phyloP scores from a whole-genome alignment of 2,888 invertebrate genomes.

The Eudemis profundana region DNA sequence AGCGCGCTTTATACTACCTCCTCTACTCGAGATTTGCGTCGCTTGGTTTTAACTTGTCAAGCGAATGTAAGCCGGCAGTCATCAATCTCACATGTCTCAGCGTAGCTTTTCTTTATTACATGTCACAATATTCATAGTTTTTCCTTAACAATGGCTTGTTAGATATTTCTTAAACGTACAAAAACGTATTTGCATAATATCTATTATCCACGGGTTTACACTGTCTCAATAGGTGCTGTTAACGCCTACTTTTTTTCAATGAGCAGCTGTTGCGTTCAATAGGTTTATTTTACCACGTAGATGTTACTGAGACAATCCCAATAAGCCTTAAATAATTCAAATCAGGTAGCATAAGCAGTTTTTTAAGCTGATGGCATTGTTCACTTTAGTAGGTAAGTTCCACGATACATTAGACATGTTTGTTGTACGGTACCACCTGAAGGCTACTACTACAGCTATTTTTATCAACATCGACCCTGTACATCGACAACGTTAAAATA shows the following conservation, averaged over 20 bases:
- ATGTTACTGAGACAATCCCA: slow-evolving; percentile 29
- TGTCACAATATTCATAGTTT: slow-evolving; percentile 38
- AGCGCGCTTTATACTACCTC: slow-evolving; percentile 30
- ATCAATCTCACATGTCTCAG: slow-evolving; percentile 35
- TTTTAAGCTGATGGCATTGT: slow-evolving; percentile 34
- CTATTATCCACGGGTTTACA: slow-evolving; percentile 40
- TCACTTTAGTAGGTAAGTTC: slow-evolving; percentile 9
- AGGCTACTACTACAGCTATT: slow-evolving; percentile 11
- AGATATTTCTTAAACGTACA: slow-evolving; percentile 39
- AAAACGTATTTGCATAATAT: slow-evolving; percentile 36
- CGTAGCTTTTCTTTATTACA: slow-evolving; percentile 32
- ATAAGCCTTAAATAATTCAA: slow-evolving; percentile 43
- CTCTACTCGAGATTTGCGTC: slow-evolving; percentile 35
- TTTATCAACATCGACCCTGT: slow-evolving; percentile 20
- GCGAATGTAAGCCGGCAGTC: slow-evolving; percentile 40
- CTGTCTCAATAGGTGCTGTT: slow-evolving; percentile 44
- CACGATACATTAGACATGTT: slow-evolving; percentile 3
- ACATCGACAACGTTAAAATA: slow-evolving; percentile 3
- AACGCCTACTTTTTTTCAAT: slow-evolving; percentile 44
- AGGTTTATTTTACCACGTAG: slow-evolving; percentile 24
- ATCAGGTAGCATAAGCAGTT: slow-evolving; percentile 44
- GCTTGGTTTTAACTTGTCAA: slow-evolving; percentile 41
- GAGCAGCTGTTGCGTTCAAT: slow-evolving; percentile 33
- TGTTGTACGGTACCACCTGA: slow-evolving; percentile 15
- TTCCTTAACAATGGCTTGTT: slow-evolving; percentile 38